A percentile compares a stretch with the other conserved stretches of the same genome.
Conservation (phyloP, 2,888 invertebrate species). For the Urechis unicinctus region DNA sequence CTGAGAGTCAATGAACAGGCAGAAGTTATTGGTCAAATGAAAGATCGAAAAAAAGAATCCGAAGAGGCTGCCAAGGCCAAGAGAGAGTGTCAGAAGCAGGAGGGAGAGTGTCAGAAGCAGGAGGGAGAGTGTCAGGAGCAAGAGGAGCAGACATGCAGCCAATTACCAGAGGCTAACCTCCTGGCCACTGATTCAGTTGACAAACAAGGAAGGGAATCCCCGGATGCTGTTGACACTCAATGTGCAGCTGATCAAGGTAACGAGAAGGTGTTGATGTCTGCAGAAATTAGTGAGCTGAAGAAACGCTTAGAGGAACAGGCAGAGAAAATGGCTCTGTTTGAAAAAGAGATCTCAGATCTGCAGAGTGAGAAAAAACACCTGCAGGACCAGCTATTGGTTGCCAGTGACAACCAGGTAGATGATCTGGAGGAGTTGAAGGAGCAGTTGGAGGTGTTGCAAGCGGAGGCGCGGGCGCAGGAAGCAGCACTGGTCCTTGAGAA, state of each 20-base stretch:
- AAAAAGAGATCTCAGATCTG: slow-evolving; percentile 1
- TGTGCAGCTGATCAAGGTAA: neutral
- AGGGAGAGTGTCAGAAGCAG: neutral
- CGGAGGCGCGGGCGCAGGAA: slow-evolving; percentile 3
- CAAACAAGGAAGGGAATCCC: too few species aligned
- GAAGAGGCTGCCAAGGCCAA: slow-evolving; percentile 5
- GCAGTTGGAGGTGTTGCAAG: neutral
- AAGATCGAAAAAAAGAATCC: slow-evolving; percentile 6
- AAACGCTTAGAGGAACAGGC: too few species aligned
- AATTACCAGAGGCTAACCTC: slow-evolving; percentile 2
- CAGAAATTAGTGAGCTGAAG: too few species aligned
- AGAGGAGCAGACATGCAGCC: too few species aligned
- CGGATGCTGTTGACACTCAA: neutral
- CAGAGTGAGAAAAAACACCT: neutral
- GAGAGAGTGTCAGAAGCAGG: slow-evolving; percentile 6
- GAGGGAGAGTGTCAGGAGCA: slow-evolving; percentile 4
- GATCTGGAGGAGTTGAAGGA: slow-evolving; percentile 1
- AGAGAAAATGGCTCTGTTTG: slow-evolving; percentile 5
- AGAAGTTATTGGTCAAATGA: slow-evolving; percentile 7
- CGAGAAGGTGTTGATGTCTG: too few species aligned
- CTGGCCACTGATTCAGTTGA: neutral
- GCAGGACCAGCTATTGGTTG: slow-evolving; percentile 1
- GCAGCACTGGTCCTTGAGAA: slow-evolving; percentile 2
- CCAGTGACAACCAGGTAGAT: neutral
- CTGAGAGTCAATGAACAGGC: slow-evolving; percentile 17